phyloP scores from a whole-genome alignment of 2,888 invertebrate species.

The Rhogogaster chlorosoma region DNA sequence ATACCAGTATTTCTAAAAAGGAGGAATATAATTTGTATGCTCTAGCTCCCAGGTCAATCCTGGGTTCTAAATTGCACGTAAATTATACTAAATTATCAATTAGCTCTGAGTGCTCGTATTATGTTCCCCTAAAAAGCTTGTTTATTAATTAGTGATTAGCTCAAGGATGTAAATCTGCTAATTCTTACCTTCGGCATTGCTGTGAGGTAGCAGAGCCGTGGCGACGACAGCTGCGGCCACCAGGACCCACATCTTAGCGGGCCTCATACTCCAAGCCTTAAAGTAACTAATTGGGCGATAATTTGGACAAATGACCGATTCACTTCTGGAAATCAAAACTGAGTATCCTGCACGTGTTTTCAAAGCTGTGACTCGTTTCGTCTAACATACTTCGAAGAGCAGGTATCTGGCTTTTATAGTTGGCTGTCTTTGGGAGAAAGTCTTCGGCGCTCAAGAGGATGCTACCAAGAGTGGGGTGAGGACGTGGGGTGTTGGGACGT shows the following conservation, averaged over 20 bases:
- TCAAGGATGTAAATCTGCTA: background rate
- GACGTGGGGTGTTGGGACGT: conserved; percentile 56
- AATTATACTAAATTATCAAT: conserved; percentile 17
- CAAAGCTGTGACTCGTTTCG: conserved; percentile 62
- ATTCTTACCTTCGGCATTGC: conserved; percentile 73
- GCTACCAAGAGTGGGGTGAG: conserved; percentile 50
- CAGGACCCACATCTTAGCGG: conserved; percentile 67
- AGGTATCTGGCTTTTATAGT: conserved; percentile 76
- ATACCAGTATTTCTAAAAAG: background rate
- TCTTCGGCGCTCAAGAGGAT: conserved; percentile 64
- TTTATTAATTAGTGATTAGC: background rate
- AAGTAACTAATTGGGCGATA: background rate
- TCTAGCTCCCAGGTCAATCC: background rate
- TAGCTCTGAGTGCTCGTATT: background rate
- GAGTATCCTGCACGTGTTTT: conserved; percentile 45
- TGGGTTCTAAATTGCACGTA: background rate
- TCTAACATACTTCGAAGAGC: conserved; percentile 76
- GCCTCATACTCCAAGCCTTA: conserved; percentile 65
- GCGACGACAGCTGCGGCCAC: conserved; percentile 69
- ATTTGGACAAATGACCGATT: conserved; percentile 11
- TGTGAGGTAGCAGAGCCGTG: conserved; percentile 67
- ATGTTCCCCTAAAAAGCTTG: background rate
- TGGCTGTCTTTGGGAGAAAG: conserved; percentile 77
- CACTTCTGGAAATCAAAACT: conserved; percentile 41
- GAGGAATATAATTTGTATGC: background rate